These are phyloP conservation scores for Itoplectis maculator DNA, from an alignment of 2,888 invertebrate genomes.

Conservation along the genomic window DNA sequence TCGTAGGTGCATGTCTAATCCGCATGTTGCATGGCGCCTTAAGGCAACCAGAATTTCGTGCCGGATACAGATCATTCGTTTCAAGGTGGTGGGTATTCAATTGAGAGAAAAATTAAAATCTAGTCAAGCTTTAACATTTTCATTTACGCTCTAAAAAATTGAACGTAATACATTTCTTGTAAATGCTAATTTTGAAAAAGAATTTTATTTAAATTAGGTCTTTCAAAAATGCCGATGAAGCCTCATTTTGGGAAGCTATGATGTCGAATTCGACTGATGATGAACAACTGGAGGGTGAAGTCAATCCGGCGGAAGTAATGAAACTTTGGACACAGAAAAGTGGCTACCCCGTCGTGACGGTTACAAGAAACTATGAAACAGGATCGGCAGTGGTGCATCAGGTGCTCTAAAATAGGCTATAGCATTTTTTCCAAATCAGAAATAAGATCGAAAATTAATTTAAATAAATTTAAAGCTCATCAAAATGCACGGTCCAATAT, in stretches of 20 bases:
- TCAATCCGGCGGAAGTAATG: conserved; percentile 73
- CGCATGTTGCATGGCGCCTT: conserved; percentile 81
- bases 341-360: conserved; percentile 81
- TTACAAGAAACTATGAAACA: conserved; percentile 76
- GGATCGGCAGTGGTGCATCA: conserved; percentile 74
- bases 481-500: neutral
- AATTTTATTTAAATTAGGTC: conserved; percentile 70
- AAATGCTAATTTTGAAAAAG: neutral
- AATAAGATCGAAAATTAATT: too few species aligned
- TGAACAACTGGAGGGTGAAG: conserved; percentile 67
- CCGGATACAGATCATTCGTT: conserved; percentile 78
- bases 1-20: conserved; percentile 82
- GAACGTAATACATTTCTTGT: neutral
- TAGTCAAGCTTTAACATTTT: neutral
- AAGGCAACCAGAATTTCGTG: conserved; percentile 76
- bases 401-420: conserved; percentile 71
- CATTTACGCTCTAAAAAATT: too few species aligned
- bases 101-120: conserved; percentile 13
- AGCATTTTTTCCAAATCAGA: too few species aligned
- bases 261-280: conserved; percentile 68
- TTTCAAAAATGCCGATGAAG: conserved; percentile 71
- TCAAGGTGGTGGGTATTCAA: conserved; percentile 80
- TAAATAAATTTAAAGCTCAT: neutral
- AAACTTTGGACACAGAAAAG: conserved; percentile 76
- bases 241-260: conserved; percentile 75